phyloP scores from a whole-genome alignment of 1,140 invertebrate genomes.

The Zaprionus davidi region DNA sequence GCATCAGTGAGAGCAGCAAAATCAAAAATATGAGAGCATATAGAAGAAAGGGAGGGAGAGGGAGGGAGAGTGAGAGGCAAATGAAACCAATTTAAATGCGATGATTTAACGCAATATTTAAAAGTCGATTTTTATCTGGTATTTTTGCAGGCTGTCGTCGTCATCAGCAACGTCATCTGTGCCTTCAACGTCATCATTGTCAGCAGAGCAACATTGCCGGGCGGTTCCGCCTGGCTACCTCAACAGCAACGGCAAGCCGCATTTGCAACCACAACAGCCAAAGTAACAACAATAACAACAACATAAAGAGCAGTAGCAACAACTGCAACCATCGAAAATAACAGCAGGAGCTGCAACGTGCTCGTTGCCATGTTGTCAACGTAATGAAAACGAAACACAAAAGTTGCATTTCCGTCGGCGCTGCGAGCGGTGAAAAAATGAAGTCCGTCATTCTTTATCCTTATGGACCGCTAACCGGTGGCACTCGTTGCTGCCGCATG shows the following conservation, averaged over 20 bases:
- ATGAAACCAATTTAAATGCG: slow-evolving; percentile 38
- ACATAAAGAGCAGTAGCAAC: slow-evolving; percentile 18
- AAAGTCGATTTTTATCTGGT: slow-evolving; percentile 57
- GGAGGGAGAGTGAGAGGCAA: slow-evolving; percentile 1
- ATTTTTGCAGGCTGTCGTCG: slow-evolving; percentile 43
- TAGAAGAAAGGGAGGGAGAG: neutral
- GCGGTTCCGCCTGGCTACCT: slow-evolving; percentile 41
- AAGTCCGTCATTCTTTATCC: slow-evolving; percentile 85
- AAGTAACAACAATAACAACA: slow-evolving; percentile 14
- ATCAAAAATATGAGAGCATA: neutral
- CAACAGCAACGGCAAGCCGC: slow-evolving; percentile 20
- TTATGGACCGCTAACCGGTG: slow-evolving; percentile 84
- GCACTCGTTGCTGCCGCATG: slow-evolving; percentile 86
- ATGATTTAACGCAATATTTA: slow-evolving; percentile 58
- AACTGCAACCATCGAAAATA: slow-evolving; percentile 8
- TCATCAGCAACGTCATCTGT: neutral
- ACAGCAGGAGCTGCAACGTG: slow-evolving; percentile 19
- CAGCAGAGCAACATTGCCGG: slow-evolving; percentile 16
- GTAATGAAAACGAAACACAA: slow-evolving; percentile 66
- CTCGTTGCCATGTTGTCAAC: slow-evolving; percentile 52
- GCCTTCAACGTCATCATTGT: neutral
- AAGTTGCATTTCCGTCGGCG: slow-evolving; percentile 57
- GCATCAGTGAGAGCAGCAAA: neutral
- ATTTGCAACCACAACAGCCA: slow-evolving; percentile 6
- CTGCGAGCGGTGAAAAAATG: slow-evolving; percentile 79